These are phyloP conservation scores for Rhadina sibilatrix DNA, from an alignment of 2,113 vertebrate genomes.

Conservation along the genomic window DNA sequence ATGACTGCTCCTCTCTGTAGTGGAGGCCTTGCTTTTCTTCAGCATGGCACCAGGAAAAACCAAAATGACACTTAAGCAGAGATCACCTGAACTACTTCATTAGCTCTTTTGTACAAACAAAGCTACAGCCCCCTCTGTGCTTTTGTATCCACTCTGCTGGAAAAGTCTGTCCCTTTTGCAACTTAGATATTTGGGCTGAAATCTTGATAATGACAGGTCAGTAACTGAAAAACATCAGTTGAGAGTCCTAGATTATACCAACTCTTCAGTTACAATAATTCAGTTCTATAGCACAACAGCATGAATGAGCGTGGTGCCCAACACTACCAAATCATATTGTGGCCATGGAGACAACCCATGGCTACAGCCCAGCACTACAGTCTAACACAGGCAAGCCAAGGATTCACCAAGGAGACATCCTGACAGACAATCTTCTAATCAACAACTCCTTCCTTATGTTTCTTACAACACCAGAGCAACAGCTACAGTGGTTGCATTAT, in stretches of 20 bases:
- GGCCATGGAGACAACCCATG: background rate
- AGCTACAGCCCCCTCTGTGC: background rate
- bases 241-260: background rate
- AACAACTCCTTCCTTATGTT: background rate
- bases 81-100: background rate
- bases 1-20: no score
- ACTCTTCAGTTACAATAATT: background rate
- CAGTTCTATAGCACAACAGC: background rate
- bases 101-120: background rate
- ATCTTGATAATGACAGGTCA: background rate
- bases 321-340: background rate
- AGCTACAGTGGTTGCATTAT: background rate
- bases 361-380: background rate
- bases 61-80: background rate
- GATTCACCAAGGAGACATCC: background rate
- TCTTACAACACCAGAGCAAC: background rate
- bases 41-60: background rate
- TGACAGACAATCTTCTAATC: background rate
- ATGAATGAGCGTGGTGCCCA: accelerated
- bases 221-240: background rate
- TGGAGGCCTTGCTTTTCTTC: background rate
- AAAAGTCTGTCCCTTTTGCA: background rate
- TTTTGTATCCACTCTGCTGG: background rate
- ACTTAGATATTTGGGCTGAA: background rate
- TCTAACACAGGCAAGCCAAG: accelerated